A percentile compares a stretch with the other conserved stretches of the same genome.
phyloP scores from a whole-genome alignment of 2,797 vertebrate genomes.

The Neostethus bicornis region DNA sequence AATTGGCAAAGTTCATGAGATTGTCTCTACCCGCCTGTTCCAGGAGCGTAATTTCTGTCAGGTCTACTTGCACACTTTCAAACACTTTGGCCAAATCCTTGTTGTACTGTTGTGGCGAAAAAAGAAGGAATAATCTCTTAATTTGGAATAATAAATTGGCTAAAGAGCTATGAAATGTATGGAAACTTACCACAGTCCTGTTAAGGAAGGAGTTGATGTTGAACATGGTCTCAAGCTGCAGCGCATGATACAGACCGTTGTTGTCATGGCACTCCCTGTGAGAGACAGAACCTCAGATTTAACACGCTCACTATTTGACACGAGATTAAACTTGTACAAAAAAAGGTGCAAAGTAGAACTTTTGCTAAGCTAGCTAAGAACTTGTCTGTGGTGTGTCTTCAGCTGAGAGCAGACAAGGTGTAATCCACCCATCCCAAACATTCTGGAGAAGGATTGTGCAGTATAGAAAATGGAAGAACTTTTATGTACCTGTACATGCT shows the following conservation, averaged over 20 bases:
- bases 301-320: not conserved
- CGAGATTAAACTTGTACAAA: not conserved
- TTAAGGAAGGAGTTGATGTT: constrained; percentile 87
- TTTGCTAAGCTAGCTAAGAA: not conserved
- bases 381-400: not conserved
- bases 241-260: constrained; percentile 88
- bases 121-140: too few relatives aligned
- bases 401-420: too few relatives aligned
- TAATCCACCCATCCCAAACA: too few relatives aligned
- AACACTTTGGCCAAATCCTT: constrained; percentile 82
- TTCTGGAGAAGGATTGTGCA: not conserved
- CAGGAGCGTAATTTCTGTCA: constrained; percentile 84
- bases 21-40: constrained; percentile 83
- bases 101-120: constrained; percentile 85
- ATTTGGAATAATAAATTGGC: not conserved
- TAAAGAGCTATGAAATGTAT: not conserved
- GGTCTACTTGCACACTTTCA: constrained; percentile 82
- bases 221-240: constrained; percentile 89
- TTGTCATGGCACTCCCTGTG: constrained; percentile 89
- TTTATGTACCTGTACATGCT: constrained; percentile 89
- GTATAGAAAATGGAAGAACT: not conserved
- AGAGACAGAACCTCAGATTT: constrained; percentile 17
- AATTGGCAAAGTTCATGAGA: constrained; percentile 85
- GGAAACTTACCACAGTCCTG: constrained; percentile 82
- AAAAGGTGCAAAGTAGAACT: not conserved